phyloP scores from a whole-genome alignment of 2,113 vertebrate genomes.

The Otocyon megalotis region DNA sequence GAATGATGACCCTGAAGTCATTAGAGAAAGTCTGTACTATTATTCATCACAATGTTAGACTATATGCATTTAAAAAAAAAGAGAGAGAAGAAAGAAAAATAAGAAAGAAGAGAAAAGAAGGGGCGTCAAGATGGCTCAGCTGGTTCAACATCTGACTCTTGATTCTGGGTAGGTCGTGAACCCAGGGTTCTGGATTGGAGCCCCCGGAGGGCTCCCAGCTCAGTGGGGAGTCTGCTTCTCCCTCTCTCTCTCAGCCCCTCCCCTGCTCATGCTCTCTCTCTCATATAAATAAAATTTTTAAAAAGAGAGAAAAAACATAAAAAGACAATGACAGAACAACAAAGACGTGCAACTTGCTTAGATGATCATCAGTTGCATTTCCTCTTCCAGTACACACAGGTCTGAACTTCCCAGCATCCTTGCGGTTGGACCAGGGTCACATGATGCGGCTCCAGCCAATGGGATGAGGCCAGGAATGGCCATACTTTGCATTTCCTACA shows the following conservation, averaged over 20 bases:
- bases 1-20: neutral
- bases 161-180: neutral
- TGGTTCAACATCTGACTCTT: neutral
- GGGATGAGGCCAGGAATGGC: neutral
- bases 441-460: neutral
- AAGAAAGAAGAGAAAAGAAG: neutral
- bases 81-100: no score
- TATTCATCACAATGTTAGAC: neutral
- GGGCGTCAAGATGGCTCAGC: neutral
- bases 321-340: neutral
- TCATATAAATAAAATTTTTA: neutral
- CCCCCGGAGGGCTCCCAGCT: neutral
- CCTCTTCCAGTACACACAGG: neutral
- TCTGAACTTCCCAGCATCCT: neutral
- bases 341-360: neutral
- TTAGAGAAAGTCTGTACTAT: accelerated
- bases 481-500: no score
- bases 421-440: accelerated
- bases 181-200: neutral
- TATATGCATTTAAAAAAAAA: neutral
- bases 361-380: neutral
- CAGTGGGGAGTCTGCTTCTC: neutral
- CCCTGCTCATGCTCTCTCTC: neutral
- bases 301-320: neutral
- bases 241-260: neutral